Percentiles rank a stretch among this genome's conserved stretches.
These are phyloP conservation scores for Toxostoma redivivum DNA, from an alignment of 2,113 vertebrate species.

Conservation along the genomic window DNA sequence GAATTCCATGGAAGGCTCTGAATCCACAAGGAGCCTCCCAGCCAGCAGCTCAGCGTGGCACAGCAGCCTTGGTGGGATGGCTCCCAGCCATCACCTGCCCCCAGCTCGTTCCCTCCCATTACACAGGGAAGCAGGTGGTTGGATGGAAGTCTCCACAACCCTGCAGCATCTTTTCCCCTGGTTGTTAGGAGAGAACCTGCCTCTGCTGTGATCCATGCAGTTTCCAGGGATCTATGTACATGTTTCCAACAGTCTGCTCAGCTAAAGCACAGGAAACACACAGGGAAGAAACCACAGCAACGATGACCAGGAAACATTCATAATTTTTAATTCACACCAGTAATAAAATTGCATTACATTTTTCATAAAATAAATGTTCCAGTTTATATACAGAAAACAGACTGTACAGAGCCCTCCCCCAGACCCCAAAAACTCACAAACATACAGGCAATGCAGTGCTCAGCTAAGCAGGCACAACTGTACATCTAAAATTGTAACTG, in stretches of 20 bases:
- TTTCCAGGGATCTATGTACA: background rate
- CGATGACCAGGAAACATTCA: constrained; percentile 80
- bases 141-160: background rate
- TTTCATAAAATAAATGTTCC: constrained; percentile 99
- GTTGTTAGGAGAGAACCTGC: background rate
- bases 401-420: constrained; percentile 97
- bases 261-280: background rate
- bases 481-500: constrained; percentile 92
- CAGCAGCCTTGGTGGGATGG: background rate
- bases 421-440: constrained; percentile 90
- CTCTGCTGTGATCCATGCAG: background rate
- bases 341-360: constrained; percentile 99
- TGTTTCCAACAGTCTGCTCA: background rate
- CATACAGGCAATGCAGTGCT: constrained; percentile 94
- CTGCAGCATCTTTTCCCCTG: background rate
- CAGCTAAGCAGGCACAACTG: constrained; percentile 94
- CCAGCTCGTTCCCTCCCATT: fast-evolving
- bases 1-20: background rate
- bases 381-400: constrained; percentile 99
- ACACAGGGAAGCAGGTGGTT: background rate
- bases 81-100: background rate
- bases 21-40: background rate
- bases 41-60: background rate
- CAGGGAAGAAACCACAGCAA: constrained; percentile 27
- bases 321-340: constrained; percentile 99